These are phyloP conservation scores for Menidia beryllina DNA, from an alignment of 2,113 vertebrate species.

Conservation along the genomic window DNA sequence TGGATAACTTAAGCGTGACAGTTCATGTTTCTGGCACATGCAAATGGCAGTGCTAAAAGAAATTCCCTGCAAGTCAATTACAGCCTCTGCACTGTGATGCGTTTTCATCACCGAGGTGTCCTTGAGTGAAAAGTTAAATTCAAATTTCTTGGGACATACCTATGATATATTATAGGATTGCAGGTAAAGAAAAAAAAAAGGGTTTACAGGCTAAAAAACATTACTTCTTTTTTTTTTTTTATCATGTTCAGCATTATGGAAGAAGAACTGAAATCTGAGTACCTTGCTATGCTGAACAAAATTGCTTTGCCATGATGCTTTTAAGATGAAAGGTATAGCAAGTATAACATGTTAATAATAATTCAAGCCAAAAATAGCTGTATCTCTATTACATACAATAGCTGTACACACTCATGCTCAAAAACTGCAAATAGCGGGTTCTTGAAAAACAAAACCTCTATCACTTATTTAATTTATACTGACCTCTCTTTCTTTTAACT, in stretches of 20 bases:
- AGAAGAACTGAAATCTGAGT: no score
- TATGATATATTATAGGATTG: neutral
- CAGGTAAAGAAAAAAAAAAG: no score
- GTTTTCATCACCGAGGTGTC: constrained; percentile 57
- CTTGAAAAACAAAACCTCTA: neutral
- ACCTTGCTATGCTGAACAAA: no score
- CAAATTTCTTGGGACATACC: constrained; percentile 15
- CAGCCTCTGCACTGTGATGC: constrained; percentile 5
- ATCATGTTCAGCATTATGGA: no score
- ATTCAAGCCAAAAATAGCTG: neutral
- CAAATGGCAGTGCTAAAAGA: constrained; percentile 22
- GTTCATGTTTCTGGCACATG: constrained; percentile 26
- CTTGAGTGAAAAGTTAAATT: constrained; percentile 44
- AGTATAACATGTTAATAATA: no score
- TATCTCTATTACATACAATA: neutral
- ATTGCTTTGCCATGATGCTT: no score
- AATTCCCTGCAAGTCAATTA: constrained; percentile 41
- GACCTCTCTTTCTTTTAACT: neutral
- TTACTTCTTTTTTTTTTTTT: no score
- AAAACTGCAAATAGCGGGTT: no score
- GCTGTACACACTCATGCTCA: no score
- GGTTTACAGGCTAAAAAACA: no score
- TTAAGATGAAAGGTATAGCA: no score
- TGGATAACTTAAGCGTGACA: constrained; percentile 24
- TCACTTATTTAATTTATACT: neutral